These are phyloP conservation scores for Pagrus major DNA, from an alignment of 2,113 vertebrate genomes.

Conservation along the genomic window DNA sequence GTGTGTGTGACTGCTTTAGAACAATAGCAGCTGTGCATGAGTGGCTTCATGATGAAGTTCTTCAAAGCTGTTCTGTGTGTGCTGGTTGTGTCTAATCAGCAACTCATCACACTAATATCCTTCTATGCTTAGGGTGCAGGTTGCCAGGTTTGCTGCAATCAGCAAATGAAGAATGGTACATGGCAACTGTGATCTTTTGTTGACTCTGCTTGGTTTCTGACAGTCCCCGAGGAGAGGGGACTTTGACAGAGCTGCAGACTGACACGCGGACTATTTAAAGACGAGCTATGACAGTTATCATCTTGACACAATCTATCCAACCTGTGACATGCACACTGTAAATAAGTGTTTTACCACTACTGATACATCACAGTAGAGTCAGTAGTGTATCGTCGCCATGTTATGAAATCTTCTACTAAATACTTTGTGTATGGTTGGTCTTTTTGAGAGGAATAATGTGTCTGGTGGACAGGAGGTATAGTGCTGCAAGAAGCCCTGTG, in stretches of 20 bases:
- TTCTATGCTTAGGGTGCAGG: conserved; percentile 29
- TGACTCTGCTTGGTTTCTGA: conserved; percentile 24
- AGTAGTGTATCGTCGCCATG: not conserved
- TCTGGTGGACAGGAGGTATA: not conserved
- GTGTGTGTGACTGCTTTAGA: not conserved
- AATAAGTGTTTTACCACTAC: not conserved
- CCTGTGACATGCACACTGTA: not conserved
- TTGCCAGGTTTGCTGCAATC: conserved; percentile 46
- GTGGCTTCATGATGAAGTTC: not conserved
- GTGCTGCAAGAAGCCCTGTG: not conserved
- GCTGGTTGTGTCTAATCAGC: conserved; percentile 18
- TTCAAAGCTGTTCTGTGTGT: conserved; percentile 3
- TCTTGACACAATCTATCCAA: not conserved
- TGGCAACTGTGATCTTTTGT: conserved; percentile 38
- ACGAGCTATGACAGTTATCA: not conserved
- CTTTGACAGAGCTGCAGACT: conserved; percentile 19
- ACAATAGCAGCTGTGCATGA: not conserved
- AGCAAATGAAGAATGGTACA: conserved; percentile 29
- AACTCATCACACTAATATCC: conserved; percentile 43
- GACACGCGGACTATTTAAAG: conserved; percentile 30
- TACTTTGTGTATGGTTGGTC: not conserved
- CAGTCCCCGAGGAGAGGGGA: not conserved
- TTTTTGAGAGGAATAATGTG: not conserved
- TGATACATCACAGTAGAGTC: not conserved
- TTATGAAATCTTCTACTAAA: not conserved